Conservation (phyloP, 1,140 invertebrate genomes). For the Drosophila takahashii region DNA sequence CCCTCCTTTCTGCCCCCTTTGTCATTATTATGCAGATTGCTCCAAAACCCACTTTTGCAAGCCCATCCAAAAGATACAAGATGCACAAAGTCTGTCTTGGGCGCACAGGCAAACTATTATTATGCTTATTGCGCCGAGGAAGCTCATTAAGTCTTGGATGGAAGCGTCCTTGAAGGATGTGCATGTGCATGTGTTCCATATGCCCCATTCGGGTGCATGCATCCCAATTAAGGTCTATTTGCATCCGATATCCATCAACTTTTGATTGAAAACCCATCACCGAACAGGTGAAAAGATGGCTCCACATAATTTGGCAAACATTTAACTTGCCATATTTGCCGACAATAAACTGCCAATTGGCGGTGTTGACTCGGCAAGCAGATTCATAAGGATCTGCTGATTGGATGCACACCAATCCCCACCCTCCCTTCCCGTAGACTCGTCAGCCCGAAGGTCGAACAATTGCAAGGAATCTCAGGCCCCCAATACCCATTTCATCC, state of each 20-base stretch:
- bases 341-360: slow-evolving; percentile 69
- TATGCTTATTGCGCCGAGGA: slow-evolving; percentile 66
- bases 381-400: slow-evolving; percentile 16
- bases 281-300: not conserved
- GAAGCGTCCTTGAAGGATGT: slow-evolving; percentile 23
- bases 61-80: slow-evolving; percentile 32
- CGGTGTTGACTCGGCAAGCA: slow-evolving; percentile 55
- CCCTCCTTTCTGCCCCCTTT: slow-evolving; percentile 3
- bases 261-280: slow-evolving; percentile 28
- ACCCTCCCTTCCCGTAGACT: slow-evolving; percentile 4
- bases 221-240: slow-evolving; percentile 43
- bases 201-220: slow-evolving; percentile 19
- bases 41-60: slow-evolving; percentile 65
- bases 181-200: not conserved
- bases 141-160: slow-evolving; percentile 55
- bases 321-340: slow-evolving; percentile 58
- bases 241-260: slow-evolving; percentile 33
- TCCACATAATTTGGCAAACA: slow-evolving; percentile 31
- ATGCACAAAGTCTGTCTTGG: slow-evolving; percentile 30
- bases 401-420: slow-evolving; percentile 29
- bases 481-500: not conserved
- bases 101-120: slow-evolving; percentile 54
- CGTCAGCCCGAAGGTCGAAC: slow-evolving; percentile 5
- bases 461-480: slow-evolving; percentile 6
- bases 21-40: slow-evolving; percentile 79